Base-by-base conservation (phyloP, 2,797 vertebrate species). In the Gymnothorax reevesii region DNA sequence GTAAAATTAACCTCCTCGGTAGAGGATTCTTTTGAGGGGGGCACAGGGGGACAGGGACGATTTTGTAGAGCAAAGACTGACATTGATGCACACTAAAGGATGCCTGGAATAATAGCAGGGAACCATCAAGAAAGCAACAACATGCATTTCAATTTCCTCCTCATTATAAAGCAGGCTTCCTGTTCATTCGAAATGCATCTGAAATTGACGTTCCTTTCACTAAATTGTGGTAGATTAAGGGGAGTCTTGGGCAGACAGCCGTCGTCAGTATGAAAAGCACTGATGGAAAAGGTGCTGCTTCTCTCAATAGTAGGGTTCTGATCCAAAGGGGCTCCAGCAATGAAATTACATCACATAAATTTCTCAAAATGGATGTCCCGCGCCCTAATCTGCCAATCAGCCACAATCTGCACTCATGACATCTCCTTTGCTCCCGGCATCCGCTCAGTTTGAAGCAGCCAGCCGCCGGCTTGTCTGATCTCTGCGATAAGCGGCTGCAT, bases 381-480 rank as follows among this genome's bases (percentile, higher is more conserved):
- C 82, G 59, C 84, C 54, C 69, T 66, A 49, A 17, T 49, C 27
- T 83, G 7, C 84, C 55, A 25, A 82, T 69, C 86, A 82, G 25
- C 88, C 73, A 54, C 87, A 5, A 73, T 66, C 52, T n/a, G 42
- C 86, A 82, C 60, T 27, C n/a, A 85, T 57, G 83, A 88, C 59
- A 64, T 87, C 85, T 85, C 86, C 80, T 87, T 89, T 86, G 88
- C 87, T 86, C 84, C 77, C 85, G 75, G 88, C 80, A 27, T 15
- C 6, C 33, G 57, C 73, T 84, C 83, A 12, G 71, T 57, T 85
- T 25, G 79, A 84, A 12, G 71, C 17, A 54, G 54, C 57, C 4
- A 17, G n/a, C 59, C 57, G 20, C 17, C 7, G 22, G 83, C 71
- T 13, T 2, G 57, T 22, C 62, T 49, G 64, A 85, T 85, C 80